Conservation (phyloP, 2,113 vertebrate genomes). For the Varanus salvator region DNA sequence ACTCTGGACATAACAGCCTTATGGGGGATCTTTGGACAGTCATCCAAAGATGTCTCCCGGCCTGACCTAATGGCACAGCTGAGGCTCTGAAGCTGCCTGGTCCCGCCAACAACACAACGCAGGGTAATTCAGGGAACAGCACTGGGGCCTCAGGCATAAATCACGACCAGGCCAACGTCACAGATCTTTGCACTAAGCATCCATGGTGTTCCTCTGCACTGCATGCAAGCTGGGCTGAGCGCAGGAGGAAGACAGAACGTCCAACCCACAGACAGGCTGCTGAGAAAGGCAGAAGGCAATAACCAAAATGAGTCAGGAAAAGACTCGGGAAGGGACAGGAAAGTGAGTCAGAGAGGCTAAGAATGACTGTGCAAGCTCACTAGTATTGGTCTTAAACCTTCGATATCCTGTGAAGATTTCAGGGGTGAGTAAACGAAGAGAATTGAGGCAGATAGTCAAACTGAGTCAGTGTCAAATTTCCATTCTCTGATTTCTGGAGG, state of each 20-base stretch:
- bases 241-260: not conserved
- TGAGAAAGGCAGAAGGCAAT: not conserved
- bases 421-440: not conserved
- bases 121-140: not conserved
- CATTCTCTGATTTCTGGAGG: not conserved
- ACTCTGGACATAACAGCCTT: not conserved
- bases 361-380: conserved; percentile 5
- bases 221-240: not conserved
- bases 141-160: not conserved
- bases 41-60: too few relatives aligned
- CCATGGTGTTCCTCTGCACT: not conserved
- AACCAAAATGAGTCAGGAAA: not conserved
- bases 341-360: conserved; percentile 2
- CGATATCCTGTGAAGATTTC: not conserved
- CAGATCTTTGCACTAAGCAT: not conserved
- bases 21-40: too few relatives aligned
- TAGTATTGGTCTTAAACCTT: not conserved
- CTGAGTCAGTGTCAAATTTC: not conserved
- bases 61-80: too few relatives aligned
- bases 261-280: not conserved
- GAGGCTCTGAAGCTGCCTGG: not conserved
- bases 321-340: not conserved
- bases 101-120: not conserved
- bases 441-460: too few relatives aligned
- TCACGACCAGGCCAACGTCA: not conserved